Percentiles rank a stretch among this genome's conserved stretches.
These are phyloP conservation scores for Gobiocypris rarus DNA, from an alignment of 2,113 vertebrate genomes.

Conservation along the genomic window DNA sequence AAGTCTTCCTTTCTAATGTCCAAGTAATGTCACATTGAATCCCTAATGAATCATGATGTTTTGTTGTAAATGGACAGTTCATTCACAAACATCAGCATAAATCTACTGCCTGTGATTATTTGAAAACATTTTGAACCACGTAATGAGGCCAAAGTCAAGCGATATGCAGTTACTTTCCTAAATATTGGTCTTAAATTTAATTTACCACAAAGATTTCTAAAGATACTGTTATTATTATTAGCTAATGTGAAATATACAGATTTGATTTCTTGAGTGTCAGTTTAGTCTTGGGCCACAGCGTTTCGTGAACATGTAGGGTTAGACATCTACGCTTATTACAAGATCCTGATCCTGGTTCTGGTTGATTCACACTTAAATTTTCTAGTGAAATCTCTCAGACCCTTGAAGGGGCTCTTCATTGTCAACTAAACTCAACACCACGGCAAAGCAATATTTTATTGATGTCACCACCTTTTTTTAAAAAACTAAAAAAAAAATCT, in stretches of 20 bases:
- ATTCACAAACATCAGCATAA: neutral
- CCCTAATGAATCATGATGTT: neutral
- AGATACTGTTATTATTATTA: neutral
- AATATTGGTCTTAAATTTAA: neutral
- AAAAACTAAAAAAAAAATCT: slow-evolving; percentile 54
- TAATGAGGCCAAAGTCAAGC: neutral
- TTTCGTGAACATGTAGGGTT: neutral
- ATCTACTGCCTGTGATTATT: neutral
- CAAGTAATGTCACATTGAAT: neutral
- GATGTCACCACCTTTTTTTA: slow-evolving; percentile 56
- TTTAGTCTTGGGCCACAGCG: neutral
- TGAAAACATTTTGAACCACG: neutral
- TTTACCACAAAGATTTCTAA: slow-evolving; percentile 5
- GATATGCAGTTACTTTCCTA: neutral
- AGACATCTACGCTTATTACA: neutral
- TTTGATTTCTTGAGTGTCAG: neutral
- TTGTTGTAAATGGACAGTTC: neutral
- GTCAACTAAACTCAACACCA: slow-evolving; percentile 40
- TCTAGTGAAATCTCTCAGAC: neutral
- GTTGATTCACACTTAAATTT: neutral
- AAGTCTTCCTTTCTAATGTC: neutral
- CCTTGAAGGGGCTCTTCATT: neutral
- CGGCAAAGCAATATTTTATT: slow-evolving; percentile 70
- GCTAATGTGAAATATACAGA: neutral
- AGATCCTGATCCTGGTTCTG: neutral